These are phyloP conservation scores for Sardinella longiceps DNA, from an alignment of 2,797 vertebrate genomes.

Conservation along the genomic window DNA sequence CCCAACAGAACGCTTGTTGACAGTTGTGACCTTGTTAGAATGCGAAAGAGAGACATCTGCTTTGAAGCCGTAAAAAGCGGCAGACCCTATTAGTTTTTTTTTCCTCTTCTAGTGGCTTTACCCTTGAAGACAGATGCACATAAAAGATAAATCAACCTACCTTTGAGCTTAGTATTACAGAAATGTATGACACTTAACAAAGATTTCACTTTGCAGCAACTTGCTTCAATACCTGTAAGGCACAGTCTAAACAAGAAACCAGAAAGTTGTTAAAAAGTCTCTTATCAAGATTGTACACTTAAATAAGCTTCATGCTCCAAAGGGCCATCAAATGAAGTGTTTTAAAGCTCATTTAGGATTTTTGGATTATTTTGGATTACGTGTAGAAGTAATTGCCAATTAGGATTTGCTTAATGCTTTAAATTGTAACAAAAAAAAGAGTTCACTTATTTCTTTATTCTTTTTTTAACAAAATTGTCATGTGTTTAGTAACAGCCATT, in stretches of 20 bases:
- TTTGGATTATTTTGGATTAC: slow-evolving; percentile 67
- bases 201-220: slow-evolving; percentile 52
- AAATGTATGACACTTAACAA: slow-evolving; percentile 52
- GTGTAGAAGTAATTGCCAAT: slow-evolving; percentile 80
- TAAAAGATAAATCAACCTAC: slow-evolving; percentile 61
- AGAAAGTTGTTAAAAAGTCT: slow-evolving; percentile 63
- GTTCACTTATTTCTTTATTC: slow-evolving; percentile 27
- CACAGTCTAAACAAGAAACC: slow-evolving; percentile 39
- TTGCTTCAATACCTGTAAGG: slow-evolving; percentile 32
- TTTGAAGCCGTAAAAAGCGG: slow-evolving; percentile 60
- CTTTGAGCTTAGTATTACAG: slow-evolving; percentile 57
- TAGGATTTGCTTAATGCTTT: slow-evolving; percentile 80
- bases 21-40: slow-evolving; percentile 75
- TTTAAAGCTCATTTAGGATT: slow-evolving; percentile 58
- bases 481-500: not conserved
- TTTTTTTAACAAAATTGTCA: too few species aligned
- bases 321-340: slow-evolving; percentile 77
- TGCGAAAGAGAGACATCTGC: slow-evolving; percentile 68
- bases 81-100: slow-evolving; percentile 51
- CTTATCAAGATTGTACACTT: not conserved
- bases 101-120: slow-evolving; percentile 51
- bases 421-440: slow-evolving; percentile 52
- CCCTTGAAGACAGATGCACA: slow-evolving; percentile 63
- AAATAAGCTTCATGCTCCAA: slow-evolving; percentile 71
- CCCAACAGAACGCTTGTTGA: slow-evolving; percentile 66